A percentile compares a stretch with the other conserved stretches of the same genome.
These are phyloP conservation scores for Cryptops parisi DNA, from an alignment of 2,888 invertebrate species.

Conservation along the genomic window DNA sequence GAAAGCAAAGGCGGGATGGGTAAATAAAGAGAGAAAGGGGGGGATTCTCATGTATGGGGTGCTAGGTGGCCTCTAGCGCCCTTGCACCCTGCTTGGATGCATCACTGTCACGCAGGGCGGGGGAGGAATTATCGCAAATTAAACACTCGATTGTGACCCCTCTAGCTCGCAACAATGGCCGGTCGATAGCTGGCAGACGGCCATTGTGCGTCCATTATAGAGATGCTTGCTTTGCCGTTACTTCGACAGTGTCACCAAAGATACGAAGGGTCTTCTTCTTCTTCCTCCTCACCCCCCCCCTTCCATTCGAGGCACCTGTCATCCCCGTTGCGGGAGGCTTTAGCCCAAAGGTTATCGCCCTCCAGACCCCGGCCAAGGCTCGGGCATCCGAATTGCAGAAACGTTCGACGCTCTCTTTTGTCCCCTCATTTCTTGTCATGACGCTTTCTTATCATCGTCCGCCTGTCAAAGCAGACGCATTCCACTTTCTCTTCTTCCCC, in stretches of 20 bases:
- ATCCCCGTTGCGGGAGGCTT: neutral
- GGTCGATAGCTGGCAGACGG: conserved; percentile 12
- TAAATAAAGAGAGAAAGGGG: conserved; percentile 1
- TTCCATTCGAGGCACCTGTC: conserved; percentile 5
- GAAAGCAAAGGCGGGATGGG: neutral
- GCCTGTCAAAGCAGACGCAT: neutral
- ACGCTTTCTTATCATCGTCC: conserved; percentile 2
- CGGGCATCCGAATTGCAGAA: conserved; percentile 7
- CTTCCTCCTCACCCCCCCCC: neutral
- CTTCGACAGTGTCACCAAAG: conserved; percentile 15
- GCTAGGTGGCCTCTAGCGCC: neutral
- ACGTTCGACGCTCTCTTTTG: conserved; percentile 9
- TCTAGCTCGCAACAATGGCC: conserved; percentile 5
- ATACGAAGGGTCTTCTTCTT: conserved; percentile 1
- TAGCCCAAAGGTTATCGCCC: conserved; percentile 6
- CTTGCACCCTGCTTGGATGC: neutral
- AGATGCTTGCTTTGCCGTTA: too few relatives aligned
- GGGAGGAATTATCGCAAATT: conserved; percentile 8
- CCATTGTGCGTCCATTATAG: conserved; percentile 9
- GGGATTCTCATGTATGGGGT: too few relatives aligned
- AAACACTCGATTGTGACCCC: conserved; percentile 13
- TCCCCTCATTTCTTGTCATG: conserved; percentile 13
- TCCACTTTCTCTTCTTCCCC: neutral
- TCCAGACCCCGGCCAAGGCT: neutral
- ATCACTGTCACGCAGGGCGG: neutral